Conservation (phyloP, 2,797 vertebrate species). For the Sternotherus odoratus region DNA sequence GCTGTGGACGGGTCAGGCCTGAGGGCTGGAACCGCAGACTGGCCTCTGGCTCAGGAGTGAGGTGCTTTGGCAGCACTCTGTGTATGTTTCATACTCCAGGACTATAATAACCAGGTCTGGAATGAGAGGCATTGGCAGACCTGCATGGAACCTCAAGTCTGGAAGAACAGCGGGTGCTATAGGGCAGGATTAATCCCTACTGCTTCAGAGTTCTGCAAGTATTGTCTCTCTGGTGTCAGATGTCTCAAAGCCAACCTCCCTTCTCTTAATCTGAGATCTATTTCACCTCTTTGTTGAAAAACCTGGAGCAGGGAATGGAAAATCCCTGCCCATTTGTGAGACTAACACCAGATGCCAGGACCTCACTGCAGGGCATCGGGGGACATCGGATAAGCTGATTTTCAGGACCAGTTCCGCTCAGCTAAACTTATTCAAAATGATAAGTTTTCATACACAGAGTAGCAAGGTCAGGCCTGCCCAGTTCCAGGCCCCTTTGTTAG, state of each 20-base stretch:
- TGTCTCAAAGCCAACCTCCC: neutral
- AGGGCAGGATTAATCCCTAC: neutral
- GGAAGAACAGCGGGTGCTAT: neutral
- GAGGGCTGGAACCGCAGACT: fast-evolving
- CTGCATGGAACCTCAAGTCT: neutral
- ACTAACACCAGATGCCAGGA: neutral
- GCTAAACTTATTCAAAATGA: neutral
- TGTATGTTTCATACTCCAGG: neutral
- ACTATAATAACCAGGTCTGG: neutral
- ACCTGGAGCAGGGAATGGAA: neutral
- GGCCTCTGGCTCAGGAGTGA: neutral
- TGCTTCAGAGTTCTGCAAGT: neutral
- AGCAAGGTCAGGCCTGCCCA: neutral
- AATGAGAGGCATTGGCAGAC: neutral
- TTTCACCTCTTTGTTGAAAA: neutral
- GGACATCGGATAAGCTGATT: neutral
- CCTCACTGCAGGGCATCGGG: neutral
- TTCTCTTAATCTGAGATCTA: neutral
- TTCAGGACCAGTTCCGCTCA: neutral
- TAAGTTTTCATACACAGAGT: neutral
- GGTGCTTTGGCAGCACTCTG: neutral
- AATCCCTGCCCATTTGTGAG: neutral
- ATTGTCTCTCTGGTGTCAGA: neutral
- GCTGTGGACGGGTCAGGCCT: no score
- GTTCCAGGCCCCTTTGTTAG: neutral